Percentiles rank a stretch among this genome's conserved stretches.
These are phyloP conservation scores for Microcebus murinus DNA, from an alignment of 2,113 vertebrate genomes.

Conservation along the genomic window DNA sequence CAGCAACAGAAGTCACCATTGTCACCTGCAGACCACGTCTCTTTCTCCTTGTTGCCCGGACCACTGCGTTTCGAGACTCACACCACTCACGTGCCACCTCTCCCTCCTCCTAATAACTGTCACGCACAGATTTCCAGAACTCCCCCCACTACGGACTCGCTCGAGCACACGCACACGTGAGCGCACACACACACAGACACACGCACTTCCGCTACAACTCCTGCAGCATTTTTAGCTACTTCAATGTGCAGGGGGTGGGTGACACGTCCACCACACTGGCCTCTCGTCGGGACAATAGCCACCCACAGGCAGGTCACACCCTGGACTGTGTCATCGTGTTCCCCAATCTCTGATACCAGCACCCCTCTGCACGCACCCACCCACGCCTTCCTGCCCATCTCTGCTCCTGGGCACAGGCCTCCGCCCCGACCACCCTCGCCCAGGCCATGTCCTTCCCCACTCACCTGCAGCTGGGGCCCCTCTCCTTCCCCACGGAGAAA, in stretches of 20 bases:
- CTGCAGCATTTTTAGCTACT: not conserved
- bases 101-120: not conserved
- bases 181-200: not conserved
- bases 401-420: not conserved
- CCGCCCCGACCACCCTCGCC: not conserved
- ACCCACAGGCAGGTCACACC: not conserved
- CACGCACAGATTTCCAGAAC: not conserved
- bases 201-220: not conserved
- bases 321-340: not conserved
- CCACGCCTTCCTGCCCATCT: not conserved
- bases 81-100: too few relatives aligned
- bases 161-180: not conserved
- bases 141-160: accelerated
- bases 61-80: not conserved
- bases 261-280: not conserved
- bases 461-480: too few relatives aligned
- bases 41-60: not conserved
- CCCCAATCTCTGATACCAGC: not conserved
- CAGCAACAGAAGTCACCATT: not conserved
- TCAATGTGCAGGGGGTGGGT: not conserved
- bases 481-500: not conserved
- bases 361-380: too few relatives aligned
- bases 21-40: not conserved
- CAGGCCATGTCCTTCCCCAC: accelerated
- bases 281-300: not conserved